Conservation (phyloP, 2,113 vertebrate species). For the Rhizomys pruinosus region DNA sequence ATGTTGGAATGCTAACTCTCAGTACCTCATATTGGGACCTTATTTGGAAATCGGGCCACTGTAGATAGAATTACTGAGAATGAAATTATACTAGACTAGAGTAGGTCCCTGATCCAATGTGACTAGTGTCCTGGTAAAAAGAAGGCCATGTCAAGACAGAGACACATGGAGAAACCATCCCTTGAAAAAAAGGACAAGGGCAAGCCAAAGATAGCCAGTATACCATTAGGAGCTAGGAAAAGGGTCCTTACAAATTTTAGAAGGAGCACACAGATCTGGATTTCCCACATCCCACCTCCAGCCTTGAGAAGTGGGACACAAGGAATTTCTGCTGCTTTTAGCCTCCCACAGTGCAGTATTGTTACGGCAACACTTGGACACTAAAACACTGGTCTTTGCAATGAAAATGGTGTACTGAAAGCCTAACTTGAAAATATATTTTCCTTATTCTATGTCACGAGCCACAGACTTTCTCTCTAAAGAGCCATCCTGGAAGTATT, state of each 20-base stretch:
- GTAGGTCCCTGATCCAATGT: background rate
- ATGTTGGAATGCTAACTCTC: background rate
- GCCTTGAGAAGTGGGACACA: background rate
- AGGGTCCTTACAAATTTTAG: background rate
- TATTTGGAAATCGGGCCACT: background rate
- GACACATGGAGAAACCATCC: background rate
- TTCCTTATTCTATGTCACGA: background rate
- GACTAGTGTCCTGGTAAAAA: conserved; percentile 4
- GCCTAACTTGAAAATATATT: conserved; percentile 8
- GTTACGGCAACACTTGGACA: background rate
- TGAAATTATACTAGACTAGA: background rate
- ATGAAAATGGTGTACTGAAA: background rate
- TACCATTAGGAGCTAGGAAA: background rate
- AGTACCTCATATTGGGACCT: background rate
- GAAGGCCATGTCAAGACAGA: background rate
- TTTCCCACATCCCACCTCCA: background rate
- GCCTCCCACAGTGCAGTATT: background rate
- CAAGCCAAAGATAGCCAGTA: background rate
- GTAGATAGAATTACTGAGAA: background rate
- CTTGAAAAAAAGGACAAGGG: background rate
- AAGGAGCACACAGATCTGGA: background rate
- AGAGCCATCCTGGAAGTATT: background rate
- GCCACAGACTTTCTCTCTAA: background rate
- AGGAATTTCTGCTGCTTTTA: background rate
- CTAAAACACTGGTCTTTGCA: background rate